Evolutionary conservation across 2,888 invertebrate genomes (phyloP), one percentile per base, ranked within the genome.

Genomic region (Drosophila histrio): DNA sequence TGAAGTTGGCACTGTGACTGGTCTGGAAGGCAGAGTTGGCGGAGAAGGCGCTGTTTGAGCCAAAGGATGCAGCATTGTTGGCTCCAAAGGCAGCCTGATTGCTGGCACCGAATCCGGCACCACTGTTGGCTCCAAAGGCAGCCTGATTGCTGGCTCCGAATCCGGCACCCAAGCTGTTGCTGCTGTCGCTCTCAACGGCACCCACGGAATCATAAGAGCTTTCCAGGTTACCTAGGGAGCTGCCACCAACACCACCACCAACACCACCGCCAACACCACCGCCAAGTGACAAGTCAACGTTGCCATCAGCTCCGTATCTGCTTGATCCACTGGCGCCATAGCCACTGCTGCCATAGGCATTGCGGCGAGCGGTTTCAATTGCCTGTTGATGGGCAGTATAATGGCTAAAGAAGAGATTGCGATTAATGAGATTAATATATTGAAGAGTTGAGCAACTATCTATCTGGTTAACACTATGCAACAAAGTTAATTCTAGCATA

Each of bases 301-400:
- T 43, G 44, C 61, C 43, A 3, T 62, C 70, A 11, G 7, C 49
- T 1, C 77, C 87, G 11, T 28, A 43, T n/a, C 53, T 32, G 15
- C 52, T 39, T 1, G 72, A 76, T 7, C 78, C 61, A 8, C 68
- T 36, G 15, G 63, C 15, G 9, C 65, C 61, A 28, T 49, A 60
- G 32, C 74, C 65, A 47, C 36, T 36, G 0, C 46, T 43, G 9
- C 59, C 67, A n/a, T n/a, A n/a, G 8, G 72, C 70, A 5, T 81
- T 87, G 36, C 80, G 80, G 34, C 89, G 89, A 2, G 91, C 92
- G 61, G 89, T 80, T n/a, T 89, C 89, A 13, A 92, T 77, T 5
- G 91, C 89, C 71, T 90, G 88, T 26, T 88, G 79, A 64, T 92
- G 91, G 71, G 89, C 88, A 19, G 47, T 49, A 53, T 88, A 90